These are phyloP conservation scores for Palythoa heliodiscus DNA, from an alignment of 92 coral and sea anemone species.

Conservation along the genomic window DNA sequence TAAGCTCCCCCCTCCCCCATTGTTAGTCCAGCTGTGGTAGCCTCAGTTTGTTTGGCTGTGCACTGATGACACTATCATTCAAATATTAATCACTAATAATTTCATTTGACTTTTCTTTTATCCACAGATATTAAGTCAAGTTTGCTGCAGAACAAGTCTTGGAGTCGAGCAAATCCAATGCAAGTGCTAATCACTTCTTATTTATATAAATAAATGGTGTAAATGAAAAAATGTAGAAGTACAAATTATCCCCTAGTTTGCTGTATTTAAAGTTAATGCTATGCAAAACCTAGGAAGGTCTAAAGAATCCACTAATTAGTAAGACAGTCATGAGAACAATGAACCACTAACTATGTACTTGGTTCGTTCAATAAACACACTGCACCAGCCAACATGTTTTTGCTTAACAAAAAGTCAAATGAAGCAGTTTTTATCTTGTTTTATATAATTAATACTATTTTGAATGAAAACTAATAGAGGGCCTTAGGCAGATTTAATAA, in stretches of 20 bases:
- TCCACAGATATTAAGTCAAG: constrained; percentile 38
- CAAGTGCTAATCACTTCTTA: constrained; percentile 35
- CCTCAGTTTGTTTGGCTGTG: no score
- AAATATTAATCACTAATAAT: neutral
- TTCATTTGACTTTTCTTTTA: neutral
- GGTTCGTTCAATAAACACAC: constrained; percentile 9
- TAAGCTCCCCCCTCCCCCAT: no score
- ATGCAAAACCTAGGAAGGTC: constrained; percentile 5
- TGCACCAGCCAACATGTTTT: neutral
- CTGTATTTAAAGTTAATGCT: constrained; percentile 43
- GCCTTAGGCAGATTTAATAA: neutral
- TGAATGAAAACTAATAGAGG: constrained; percentile 9
- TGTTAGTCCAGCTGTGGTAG: no score
- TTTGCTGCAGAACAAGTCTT: constrained; percentile 18
- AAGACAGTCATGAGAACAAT: neutral
- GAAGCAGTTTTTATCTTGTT: constrained; percentile 12
- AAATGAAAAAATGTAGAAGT: constrained; percentile 38
- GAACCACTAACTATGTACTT: neutral
- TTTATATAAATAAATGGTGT: constrained; percentile 37
- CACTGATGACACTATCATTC: no score
- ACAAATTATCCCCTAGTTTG: constrained; percentile 26
- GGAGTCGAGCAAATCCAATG: constrained; percentile 8
- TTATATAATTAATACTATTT: constrained; percentile 19
- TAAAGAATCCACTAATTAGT: neutral
- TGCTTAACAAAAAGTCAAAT: neutral